Percentiles rank a stretch among this genome's conserved stretches.
Evolutionary conservation across 2,113 vertebrate genomes (phyloP).

Genomic region (Sclerurus mexicanus): DNA sequence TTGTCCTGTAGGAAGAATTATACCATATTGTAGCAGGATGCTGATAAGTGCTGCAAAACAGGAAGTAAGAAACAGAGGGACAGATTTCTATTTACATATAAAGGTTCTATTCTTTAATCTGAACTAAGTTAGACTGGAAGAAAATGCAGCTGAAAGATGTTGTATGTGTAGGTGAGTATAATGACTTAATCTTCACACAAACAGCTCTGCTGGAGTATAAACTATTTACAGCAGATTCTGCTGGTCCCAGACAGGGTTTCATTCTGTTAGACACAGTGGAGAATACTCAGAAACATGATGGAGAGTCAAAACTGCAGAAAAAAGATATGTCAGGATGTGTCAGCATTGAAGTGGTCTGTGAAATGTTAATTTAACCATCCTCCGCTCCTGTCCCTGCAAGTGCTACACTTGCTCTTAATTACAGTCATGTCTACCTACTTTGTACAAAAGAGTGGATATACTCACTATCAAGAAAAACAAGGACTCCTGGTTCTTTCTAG

Average conservation of each 20-base stretch:
- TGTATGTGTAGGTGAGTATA: not conserved
- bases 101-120: not conserved
- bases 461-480: not conserved
- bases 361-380: not conserved
- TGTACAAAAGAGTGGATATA: not conserved
- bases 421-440: not conserved
- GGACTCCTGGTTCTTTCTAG: not conserved
- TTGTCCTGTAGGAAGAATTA: not conserved
- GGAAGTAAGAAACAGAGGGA: not conserved
- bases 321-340: not conserved
- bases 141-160: not conserved
- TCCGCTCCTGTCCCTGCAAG: not conserved
- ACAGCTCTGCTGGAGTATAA: not conserved
- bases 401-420: not conserved
- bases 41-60: not conserved
- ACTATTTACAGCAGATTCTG: not conserved
- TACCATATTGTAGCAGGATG: not conserved
- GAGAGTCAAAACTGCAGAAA: not conserved
- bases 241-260: not conserved
- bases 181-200: not conserved
- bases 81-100: not conserved
- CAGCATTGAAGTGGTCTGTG: not conserved
- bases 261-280: not conserved
- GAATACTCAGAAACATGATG: not conserved
- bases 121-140: not conserved